phyloP scores from a whole-genome alignment of 2,888 invertebrate genomes.

The Ophion slaviceki region DNA sequence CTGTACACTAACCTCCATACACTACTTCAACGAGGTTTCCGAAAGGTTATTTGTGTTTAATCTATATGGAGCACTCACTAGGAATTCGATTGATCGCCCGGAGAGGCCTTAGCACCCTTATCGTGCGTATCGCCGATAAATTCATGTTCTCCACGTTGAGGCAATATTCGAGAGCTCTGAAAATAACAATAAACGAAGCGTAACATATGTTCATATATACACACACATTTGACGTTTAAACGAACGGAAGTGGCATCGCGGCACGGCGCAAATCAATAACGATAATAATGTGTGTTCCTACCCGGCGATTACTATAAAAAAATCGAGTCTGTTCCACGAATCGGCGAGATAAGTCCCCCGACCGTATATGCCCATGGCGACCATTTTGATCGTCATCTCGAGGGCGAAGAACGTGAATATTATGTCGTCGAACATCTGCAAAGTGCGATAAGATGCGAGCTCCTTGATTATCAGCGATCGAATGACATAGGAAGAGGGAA shows the following conservation, averaged over 20 bases:
- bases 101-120: slow-evolving; percentile 97
- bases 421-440: slow-evolving; percentile 97
- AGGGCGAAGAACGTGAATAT: slow-evolving; percentile 99
- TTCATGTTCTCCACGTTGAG: slow-evolving; percentile 98
- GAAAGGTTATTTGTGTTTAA: too few species aligned
- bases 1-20: too few species aligned
- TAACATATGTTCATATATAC: not conserved
- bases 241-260: not conserved
- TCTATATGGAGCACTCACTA: slow-evolving; percentile 89
- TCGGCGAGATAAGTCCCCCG: slow-evolving; percentile 98
- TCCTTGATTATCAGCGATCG: not conserved
- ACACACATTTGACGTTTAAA: not conserved
- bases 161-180: slow-evolving; percentile 93
- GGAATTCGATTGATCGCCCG: slow-evolving; percentile 99
- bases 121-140: slow-evolving; percentile 98
- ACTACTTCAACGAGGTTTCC: too few species aligned
- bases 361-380: slow-evolving; percentile 98
- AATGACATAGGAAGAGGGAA: not conserved
- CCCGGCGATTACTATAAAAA: slow-evolving; percentile 99
- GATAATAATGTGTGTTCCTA: slow-evolving; percentile 83
- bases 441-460: slow-evolving; percentile 57
- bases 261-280: not conserved
- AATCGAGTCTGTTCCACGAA: slow-evolving; percentile 99
- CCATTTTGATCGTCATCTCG: slow-evolving; percentile 99
- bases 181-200: slow-evolving; percentile 68